Conservation (phyloP, 2,797 vertebrate species). For the Aplochiton taeniatus region DNA sequence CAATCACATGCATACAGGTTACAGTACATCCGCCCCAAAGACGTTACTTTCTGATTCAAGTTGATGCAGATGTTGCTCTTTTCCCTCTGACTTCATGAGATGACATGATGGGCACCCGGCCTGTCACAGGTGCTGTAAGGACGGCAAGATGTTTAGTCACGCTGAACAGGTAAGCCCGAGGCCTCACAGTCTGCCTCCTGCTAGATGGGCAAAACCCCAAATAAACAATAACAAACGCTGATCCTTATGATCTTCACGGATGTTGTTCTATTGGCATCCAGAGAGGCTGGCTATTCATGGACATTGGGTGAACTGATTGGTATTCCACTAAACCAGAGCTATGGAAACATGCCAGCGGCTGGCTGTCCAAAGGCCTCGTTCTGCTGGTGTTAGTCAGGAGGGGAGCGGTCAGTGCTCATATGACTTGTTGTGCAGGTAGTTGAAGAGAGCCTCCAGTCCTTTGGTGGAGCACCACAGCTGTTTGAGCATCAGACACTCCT, state of each 20-base stretch:
- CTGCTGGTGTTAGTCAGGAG: not conserved
- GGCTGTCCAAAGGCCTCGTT: not conserved
- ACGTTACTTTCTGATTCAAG: conserved; percentile 16
- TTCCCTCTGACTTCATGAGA: conserved; percentile 24
- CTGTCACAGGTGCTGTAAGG: conserved; percentile 15
- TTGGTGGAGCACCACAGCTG: conserved; percentile 97
- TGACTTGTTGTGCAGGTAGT: conserved; percentile 91
- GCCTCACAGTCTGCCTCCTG: conserved; percentile 19
- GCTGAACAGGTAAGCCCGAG: conserved; percentile 13
- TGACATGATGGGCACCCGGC: conserved; percentile 27
- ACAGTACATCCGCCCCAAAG: not conserved
- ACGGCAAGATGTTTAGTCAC: not conserved
- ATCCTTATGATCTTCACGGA: conserved; percentile 2
- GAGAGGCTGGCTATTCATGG: conserved; percentile 4
- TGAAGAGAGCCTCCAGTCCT: conserved; percentile 94
- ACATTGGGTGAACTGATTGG: not conserved
- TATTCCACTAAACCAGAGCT: too few species aligned
- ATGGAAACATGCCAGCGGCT: too few species aligned
- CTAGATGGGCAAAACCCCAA: conserved; percentile 20
- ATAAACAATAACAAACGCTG: conserved; percentile 20
- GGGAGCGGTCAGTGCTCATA: conserved; percentile 82
- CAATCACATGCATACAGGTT: conserved; percentile 1
- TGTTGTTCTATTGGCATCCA: conserved; percentile 10
- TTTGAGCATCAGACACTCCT: conserved; percentile 94
- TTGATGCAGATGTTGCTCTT: conserved; percentile 40